Base-by-base conservation (phyloP, 2,888 invertebrate species). In the Oithona nana region DNA sequence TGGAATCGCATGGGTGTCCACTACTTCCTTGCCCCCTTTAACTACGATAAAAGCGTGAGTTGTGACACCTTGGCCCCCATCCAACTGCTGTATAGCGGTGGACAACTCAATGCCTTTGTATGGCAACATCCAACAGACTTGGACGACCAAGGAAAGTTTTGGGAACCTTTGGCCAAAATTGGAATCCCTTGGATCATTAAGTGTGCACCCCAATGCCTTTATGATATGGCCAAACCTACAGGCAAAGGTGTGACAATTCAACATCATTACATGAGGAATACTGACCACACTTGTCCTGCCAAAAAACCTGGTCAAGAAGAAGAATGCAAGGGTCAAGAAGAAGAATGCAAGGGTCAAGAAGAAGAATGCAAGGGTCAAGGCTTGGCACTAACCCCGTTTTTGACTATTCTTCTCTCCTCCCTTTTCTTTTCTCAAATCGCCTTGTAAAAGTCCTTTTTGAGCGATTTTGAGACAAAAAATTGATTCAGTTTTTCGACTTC, bases 121-220 rank as follows among this genome's bases (percentile, higher is more conserved):
- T 60, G 60, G 60, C 60, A 60, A 28, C 60, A 60, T 11, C 13
- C 51, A 28, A 51, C 48, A n/a, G n/a, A 1, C 28, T 28, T 60
- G 8, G 16, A 39, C 6, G 39, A 16, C 16, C 26, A 26, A n/a
- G 60, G 60, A 24, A 51, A 60, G 24, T n/a, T 20, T 28, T 60
- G 60, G 60, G 60, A 60, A 28, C 24, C 26, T 51, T 28, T 48
- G n/a, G 22, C 20, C 22, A 24, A 1, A 1, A 3, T 26, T 8
- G 60, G 51, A 13, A 51, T 60, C 13, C 1, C 3, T 1, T 16
- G 6, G 2, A 60, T 60, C 51, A 51, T 60, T 51, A 28, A 60
- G 13, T n/a, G n/a, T 60, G 20, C 60, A 3, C 60, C 60, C 20
- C 50, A 20, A 16, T 60, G 60, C 28, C 2, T 60, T 3, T n/a